A percentile compares a stretch with the other conserved stretches of the same genome.
These are phyloP conservation scores for Idris sp. DNA, from an alignment of 1,140 invertebrate species.

Conservation along the genomic window DNA sequence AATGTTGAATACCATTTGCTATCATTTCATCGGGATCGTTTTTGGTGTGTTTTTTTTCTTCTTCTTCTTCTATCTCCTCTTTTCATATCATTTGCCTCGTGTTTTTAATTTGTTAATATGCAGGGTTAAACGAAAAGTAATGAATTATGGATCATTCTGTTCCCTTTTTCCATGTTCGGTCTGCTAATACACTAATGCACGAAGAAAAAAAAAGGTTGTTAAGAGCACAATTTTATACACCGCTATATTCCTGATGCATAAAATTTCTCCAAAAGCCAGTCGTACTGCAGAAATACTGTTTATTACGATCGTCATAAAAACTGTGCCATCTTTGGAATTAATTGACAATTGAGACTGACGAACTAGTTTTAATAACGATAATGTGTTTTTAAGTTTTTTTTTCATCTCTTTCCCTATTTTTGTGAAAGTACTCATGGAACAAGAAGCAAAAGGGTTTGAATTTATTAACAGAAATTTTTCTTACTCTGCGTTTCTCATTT, in stretches of 20 bases:
- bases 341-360: not conserved
- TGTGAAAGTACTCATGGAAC: too few relatives aligned
- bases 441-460: too few relatives aligned
- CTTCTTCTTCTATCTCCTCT: not conserved
- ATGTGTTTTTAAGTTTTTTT: not conserved
- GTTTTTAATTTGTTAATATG: slow-evolving; percentile 41
- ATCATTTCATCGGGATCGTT: too few relatives aligned
- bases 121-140: slow-evolving; percentile 19
- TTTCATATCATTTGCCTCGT: not conserved
- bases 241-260: slow-evolving; percentile 35
- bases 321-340: slow-evolving; percentile 18
- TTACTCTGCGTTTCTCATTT: slow-evolving; percentile 22
- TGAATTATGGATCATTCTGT: slow-evolving; percentile 33
- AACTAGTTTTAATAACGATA: slow-evolving; percentile 13
- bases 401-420: not conserved
- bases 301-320: slow-evolving; percentile 3
- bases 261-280: slow-evolving; percentile 34
- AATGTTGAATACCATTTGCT: too few relatives aligned
- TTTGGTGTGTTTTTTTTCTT: slow-evolving; percentile 22
- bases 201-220: slow-evolving; percentile 40
- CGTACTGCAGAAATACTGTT: slow-evolving; percentile 12
- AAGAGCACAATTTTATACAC: slow-evolving; percentile 31
- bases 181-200: slow-evolving; percentile 42
- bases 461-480: slow-evolving; percentile 7
- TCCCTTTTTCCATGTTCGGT: slow-evolving; percentile 4